These are phyloP conservation scores for Macropus fuliginosus DNA, from an alignment of 2,797 vertebrate genomes.

Conservation along the genomic window DNA sequence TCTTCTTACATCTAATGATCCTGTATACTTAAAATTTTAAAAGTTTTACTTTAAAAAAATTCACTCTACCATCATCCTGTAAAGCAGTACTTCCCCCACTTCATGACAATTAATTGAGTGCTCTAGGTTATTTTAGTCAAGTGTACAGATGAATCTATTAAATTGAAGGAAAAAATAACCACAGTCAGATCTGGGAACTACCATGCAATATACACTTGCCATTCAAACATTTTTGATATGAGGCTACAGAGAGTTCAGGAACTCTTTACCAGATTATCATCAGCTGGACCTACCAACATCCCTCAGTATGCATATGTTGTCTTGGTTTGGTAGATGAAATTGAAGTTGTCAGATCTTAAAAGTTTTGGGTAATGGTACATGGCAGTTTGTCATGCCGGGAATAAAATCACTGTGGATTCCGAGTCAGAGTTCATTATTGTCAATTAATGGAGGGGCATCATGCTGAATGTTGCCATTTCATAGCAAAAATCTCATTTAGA, in stretches of 20 bases:
- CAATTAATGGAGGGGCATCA: slow-evolving; percentile 46
- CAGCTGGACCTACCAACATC: slow-evolving; percentile 11
- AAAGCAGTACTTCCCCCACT: not conserved
- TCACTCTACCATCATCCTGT: not conserved
- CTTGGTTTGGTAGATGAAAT: slow-evolving; percentile 72
- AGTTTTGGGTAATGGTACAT: slow-evolving; percentile 72
- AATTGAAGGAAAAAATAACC: not conserved
- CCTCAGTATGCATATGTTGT: slow-evolving; percentile 64
- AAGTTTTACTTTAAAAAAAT: not conserved
- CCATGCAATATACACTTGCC: not conserved
- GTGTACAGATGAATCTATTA: not conserved
- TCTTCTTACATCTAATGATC: not conserved
- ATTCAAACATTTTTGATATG: not conserved
- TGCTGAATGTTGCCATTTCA: not conserved
- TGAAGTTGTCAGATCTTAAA: slow-evolving; percentile 72
- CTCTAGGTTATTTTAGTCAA: not conserved
- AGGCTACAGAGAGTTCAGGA: not conserved
- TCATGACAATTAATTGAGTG: not conserved
- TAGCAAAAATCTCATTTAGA: not conserved
- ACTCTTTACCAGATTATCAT: not conserved
- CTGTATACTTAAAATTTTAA: not conserved
- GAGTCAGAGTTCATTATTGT: slow-evolving; percentile 77
- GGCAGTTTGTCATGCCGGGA: slow-evolving; percentile 78
- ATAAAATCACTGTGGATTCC: slow-evolving; percentile 78
- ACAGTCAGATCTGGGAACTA: not conserved